A percentile compares a stretch with the other conserved stretches of the same genome.
Conservation (phyloP, 2,113 vertebrate genomes). For the Eudorcas thomsonii region DNA sequence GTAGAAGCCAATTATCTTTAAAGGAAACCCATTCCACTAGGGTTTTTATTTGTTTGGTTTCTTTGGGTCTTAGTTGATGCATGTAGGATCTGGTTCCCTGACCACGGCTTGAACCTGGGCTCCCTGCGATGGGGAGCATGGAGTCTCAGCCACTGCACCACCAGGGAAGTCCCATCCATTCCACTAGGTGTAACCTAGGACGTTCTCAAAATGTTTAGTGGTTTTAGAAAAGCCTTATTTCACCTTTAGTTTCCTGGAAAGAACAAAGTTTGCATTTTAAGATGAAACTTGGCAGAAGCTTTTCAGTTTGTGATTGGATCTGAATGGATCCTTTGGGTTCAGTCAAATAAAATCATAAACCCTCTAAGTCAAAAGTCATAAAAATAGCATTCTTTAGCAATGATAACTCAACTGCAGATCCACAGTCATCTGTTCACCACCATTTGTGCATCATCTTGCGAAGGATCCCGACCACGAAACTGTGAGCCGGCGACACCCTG, state of each 20-base stretch:
- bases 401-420: background rate
- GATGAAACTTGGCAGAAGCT: slow-evolving; percentile 34
- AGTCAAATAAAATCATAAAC: background rate
- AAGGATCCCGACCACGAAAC: background rate
- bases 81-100: background rate
- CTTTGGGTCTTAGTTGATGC: background rate
- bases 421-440: background rate
- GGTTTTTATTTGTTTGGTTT: background rate
- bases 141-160: background rate
- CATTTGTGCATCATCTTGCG: rapidly evolving
- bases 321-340: background rate
- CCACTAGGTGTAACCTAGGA: slow-evolving; percentile 13
- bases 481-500: background rate
- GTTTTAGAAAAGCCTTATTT: slow-evolving; percentile 38
- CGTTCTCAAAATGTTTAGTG: background rate
- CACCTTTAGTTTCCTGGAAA: slow-evolving; percentile 36
- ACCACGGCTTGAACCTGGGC: background rate
- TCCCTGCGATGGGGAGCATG: background rate
- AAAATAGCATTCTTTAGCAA: background rate
- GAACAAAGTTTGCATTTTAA: slow-evolving; percentile 50
- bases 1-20: slow-evolving; percentile 48
- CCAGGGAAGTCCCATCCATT: background rate
- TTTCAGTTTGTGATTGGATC: slow-evolving; percentile 14
- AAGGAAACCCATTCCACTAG: background rate
- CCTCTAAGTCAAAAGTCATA: background rate